Evolutionary conservation across 2,113 vertebrate genomes (phyloP), one percentile per base, ranked within the genome.

Genomic region (Himantopus leucocephalus): DNA sequence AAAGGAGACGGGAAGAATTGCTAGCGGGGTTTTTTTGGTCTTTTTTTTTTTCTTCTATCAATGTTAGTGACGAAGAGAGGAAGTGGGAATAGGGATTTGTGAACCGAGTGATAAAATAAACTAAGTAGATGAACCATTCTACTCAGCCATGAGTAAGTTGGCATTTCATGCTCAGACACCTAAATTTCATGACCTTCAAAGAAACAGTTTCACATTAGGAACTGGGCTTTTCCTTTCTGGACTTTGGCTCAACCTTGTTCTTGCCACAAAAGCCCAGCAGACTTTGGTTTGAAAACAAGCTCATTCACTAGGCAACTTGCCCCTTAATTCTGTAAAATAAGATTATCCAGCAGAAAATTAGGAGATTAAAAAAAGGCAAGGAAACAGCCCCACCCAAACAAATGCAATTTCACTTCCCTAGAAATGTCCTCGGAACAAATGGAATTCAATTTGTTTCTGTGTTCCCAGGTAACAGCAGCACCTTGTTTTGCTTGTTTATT

Each of bases 401-500:
- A 97, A 92, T 45, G 64, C 43, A 82, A 94, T 89, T 91, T 94
- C 50, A 79, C 74, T 66, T 88, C 62, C 55, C 29, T 79, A 62
- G 43, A 90, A 90, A 95, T 32, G 26, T 81, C 71, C 76, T 64
- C 37, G 43, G 67, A 94, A 88, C 34, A 92, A 95, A 83, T 5
- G 19, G 73, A 95, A 95, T 91, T 92, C 39, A 93, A 93, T 85
- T 91, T 97, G 62, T 59, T 87, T 39, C 85, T 92, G 47, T 62
- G 74, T 92, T 94, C 73, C 64, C 88, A 96, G 83, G 92, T 96
- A 95, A 92, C 24, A 7, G 81, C 77, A 78, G 77, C 92, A 96
- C 94, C 91, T 96, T 92, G 80, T 81, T 94, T 91, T 67, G 64
- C 71, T 80, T 90, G 75, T 79, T 94, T 94, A 91, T 85, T 94